Conservation (phyloP, 1,140 invertebrate species). For the Lucilia cuprina region DNA sequence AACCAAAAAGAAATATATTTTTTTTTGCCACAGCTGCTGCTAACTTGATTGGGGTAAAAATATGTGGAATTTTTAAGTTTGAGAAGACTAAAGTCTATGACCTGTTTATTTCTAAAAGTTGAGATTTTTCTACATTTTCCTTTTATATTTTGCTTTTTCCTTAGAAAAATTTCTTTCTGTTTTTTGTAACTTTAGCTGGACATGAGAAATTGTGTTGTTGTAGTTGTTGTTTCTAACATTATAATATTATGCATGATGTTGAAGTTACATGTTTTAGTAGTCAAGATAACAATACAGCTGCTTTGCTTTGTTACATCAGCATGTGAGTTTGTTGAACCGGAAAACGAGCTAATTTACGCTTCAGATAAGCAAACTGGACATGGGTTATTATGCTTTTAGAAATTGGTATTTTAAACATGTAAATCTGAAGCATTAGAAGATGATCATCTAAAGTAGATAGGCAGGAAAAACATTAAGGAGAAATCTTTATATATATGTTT, state of each 20-base stretch:
- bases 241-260: neutral
- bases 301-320: neutral
- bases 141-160: neutral
- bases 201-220: neutral
- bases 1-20: neutral
- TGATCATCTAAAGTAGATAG: too few species aligned
- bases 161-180: neutral
- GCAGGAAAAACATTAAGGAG: too few species aligned
- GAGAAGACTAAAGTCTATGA: neutral
- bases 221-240: too few species aligned
- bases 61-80: neutral
- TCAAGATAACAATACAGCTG: neutral
- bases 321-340: slow-evolving; percentile 40
- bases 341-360: slow-evolving; percentile 41
- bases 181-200: neutral
- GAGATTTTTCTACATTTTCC: neutral
- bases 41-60: neutral
- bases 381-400: neutral
- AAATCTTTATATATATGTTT: too few species aligned
- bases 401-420: neutral
- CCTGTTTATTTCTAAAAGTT: neutral
- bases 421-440: neutral
- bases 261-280: neutral
- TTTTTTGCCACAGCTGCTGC: slow-evolving; percentile 4
- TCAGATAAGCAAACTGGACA: slow-evolving; percentile 29